phyloP scores from a whole-genome alignment of 2,113 vertebrate genomes.

The Nibea coibor region DNA sequence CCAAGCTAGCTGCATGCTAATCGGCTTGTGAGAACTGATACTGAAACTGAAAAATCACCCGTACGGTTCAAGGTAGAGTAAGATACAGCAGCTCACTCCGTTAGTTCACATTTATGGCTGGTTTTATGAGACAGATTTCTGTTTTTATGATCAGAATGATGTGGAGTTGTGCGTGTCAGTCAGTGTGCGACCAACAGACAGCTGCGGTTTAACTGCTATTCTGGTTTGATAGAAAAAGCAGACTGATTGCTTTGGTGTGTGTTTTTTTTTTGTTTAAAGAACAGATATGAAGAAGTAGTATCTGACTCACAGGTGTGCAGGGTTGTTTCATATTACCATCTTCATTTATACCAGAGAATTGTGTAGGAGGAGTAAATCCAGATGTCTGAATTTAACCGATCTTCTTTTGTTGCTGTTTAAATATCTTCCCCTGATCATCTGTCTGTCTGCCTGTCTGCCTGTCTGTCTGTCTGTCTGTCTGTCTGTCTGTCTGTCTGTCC shows the following conservation, averaged over 20 bases:
- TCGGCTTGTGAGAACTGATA: not conserved
- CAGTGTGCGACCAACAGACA: not conserved
- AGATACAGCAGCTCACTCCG: not conserved
- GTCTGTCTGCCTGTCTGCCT: too few relatives aligned
- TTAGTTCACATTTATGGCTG: not conserved
- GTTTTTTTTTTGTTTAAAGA: too few relatives aligned
- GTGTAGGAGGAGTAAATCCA: conserved; percentile 12
- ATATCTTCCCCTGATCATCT: not conserved
- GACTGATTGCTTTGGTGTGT: not conserved
- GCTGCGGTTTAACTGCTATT: not conserved
- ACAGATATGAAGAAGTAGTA: not conserved
- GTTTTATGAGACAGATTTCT: not conserved
- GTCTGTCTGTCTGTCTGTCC: conserved; percentile 23
- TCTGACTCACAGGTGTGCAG: conserved; percentile 12
- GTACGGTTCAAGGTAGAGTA: not conserved
- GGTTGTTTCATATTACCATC: not conserved
- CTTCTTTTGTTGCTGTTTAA: not conserved
- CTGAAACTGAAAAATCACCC: not conserved
- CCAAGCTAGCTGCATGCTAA: conserved; percentile 2
- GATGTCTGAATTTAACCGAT: not conserved
- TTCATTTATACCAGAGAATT: not conserved
- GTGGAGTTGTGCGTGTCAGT: not conserved
- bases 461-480: not conserved
- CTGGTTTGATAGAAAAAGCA: not conserved
- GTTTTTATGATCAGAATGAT: not conserved